A percentile compares a stretch with the other conserved stretches of the same genome.
phyloP scores from a whole-genome alignment of 2,888 invertebrate genomes.

The Microdon myrmicae region DNA sequence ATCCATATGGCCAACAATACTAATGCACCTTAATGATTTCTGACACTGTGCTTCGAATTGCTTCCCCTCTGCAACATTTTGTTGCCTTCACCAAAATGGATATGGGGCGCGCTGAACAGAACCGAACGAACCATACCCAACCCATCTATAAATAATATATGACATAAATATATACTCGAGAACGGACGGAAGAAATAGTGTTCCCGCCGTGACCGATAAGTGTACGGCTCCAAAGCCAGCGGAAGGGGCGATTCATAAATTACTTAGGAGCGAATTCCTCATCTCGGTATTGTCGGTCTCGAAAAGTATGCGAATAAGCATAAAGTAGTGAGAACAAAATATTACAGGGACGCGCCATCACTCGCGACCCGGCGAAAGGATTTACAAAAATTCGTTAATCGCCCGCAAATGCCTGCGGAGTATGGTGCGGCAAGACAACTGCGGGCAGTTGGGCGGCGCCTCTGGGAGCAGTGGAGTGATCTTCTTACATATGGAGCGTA shows the following conservation, averaged over 20 bases:
- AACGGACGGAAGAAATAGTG: no score
- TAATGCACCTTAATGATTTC: constrained; percentile 47
- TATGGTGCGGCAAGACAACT: constrained; percentile 6
- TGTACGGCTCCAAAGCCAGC: no score
- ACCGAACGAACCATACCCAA: constrained; percentile 23
- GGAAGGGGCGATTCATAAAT: constrained; percentile 41
- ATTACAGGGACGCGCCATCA: constrained; percentile 33
- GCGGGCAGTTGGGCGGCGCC: constrained; percentile 19
- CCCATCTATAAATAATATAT: constrained; percentile 47
- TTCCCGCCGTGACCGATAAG: no score
- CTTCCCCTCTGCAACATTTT: constrained; percentile 37
- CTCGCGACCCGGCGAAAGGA: constrained; percentile 39
- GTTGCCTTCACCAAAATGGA: constrained; percentile 12
- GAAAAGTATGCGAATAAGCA: constrained; percentile 49
- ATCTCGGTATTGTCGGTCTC: constrained; percentile 37
- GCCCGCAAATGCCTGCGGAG: constrained; percentile 38
- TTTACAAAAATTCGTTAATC: constrained; percentile 47
- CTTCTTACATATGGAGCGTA: constrained; percentile 23
- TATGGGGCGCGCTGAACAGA: constrained; percentile 12
- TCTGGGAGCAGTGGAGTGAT: constrained; percentile 18
- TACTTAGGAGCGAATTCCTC: constrained; percentile 39
- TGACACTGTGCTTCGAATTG: constrained; percentile 17
- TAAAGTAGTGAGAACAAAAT: constrained; percentile 46
- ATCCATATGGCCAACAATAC: constrained; percentile 21
- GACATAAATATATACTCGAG: constrained; percentile 37